Base-by-base conservation (phyloP, 2,888 invertebrate genomes). In the Cryptocephalus moraei region DNA sequence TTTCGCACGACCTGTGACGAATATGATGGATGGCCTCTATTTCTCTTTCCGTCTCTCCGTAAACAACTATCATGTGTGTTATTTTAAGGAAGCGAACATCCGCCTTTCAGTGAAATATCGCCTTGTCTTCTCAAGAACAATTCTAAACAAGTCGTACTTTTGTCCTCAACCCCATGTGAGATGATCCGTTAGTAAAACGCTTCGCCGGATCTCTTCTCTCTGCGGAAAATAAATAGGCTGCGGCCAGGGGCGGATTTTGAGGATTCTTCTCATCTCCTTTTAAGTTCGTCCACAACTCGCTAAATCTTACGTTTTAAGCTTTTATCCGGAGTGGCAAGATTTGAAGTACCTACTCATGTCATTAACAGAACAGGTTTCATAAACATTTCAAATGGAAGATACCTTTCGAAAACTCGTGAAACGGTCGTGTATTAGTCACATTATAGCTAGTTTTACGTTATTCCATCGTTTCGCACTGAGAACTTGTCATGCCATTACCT, bases 31-130 rank as follows among this genome's bases (percentile, higher is more conserved):
- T 66, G 63, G 52, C 56, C 22, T 22, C 22, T 22, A 22, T 22
- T 22, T 22, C 22, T 22, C 22, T 22, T 22, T 22, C 22, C 55
- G 56, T 56, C 56, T 54, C 61, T 54, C 48, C 52, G 58, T 63
- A 65, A 66, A 66, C 65, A 66, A 63, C 62, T 58, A 62, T 65
- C 65, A 65, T 66, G 66, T 68, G 68, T 69, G 67, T 67, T 65
- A 66, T 68, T 66, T 65, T 66, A 68, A 69, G 69, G 70, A 70
- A 69, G 68, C 68, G 63, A 58, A 68, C 68, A 68, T 70, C 70
- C 70, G 70, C 65, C 62, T 58, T 65, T 62, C 65, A 59, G 65
- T 69, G 69, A 70, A 68, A 69, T 70, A 70, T 70, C 64, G 68
- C 64, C 68, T 65, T 63, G 65, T 65, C 65, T 65, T 55, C 62